Percentiles rank a stretch among this genome's conserved stretches.
phyloP scores from a whole-genome alignment of 2,797 vertebrate species.

The Buceros bicornis region DNA sequence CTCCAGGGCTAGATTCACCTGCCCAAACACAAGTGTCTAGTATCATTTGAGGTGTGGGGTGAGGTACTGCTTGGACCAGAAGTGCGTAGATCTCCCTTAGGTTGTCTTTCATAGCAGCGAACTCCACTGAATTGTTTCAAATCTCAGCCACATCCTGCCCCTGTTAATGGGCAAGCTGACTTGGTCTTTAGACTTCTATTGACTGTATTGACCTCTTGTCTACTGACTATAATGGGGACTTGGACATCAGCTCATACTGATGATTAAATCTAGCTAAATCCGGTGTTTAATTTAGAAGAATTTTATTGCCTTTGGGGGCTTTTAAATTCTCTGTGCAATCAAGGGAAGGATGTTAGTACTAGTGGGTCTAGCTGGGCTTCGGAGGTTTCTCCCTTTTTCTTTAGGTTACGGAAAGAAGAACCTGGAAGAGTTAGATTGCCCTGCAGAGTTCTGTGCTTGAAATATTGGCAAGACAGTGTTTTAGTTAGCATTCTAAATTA shows the following conservation, averaged over 20 bases:
- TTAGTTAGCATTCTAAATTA: conserved; percentile 6
- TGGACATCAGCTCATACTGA: neutral
- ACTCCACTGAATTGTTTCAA: neutral
- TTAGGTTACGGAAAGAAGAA: neutral
- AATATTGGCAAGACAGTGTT: neutral
- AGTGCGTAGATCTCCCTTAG: neutral
- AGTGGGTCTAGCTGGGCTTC: neutral
- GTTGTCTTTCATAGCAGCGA: neutral
- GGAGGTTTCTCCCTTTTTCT: neutral
- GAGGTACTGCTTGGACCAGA: neutral
- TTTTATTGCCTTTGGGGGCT: neutral
- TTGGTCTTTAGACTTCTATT: neutral
- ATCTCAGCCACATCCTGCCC: neutral
- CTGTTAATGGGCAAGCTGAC: neutral
- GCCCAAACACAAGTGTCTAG: neutral
- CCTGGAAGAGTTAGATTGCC: neutral
- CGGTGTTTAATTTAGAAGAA: conserved; percentile 10
- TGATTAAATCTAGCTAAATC: neutral
- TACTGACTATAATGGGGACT: neutral
- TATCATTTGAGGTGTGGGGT: neutral
- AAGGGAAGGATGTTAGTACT: neutral
- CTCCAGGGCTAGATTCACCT: neutral
- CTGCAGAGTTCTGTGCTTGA: neutral
- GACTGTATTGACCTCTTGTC: neutral
- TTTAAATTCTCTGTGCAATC: conserved; percentile 1